phyloP scores from a whole-genome alignment of 2,797 vertebrate genomes.

The Chaunax sp. region DNA sequence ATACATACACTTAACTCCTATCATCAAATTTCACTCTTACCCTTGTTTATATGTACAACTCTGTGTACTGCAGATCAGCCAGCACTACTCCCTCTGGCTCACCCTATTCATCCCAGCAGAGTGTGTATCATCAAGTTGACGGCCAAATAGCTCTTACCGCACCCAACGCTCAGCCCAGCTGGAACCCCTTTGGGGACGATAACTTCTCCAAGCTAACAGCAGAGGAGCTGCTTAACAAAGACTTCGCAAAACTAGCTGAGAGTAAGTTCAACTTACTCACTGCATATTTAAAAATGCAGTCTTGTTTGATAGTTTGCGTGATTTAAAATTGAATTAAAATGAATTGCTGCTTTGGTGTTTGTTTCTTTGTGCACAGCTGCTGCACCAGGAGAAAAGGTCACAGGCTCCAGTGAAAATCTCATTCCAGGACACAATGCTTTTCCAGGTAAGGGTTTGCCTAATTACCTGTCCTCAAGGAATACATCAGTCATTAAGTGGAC shows the following conservation, averaged over 20 bases:
- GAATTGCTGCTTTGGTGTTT: neutral
- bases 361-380: conserved; percentile 73
- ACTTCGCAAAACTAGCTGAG: conserved; percentile 94
- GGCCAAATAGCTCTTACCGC: conserved; percentile 72
- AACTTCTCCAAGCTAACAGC: conserved; percentile 99
- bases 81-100: conserved; percentile 98
- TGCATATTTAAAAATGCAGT: neutral
- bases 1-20: conserved; percentile 15
- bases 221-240: conserved; percentile 98
- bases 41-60: conserved; percentile 27
- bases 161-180: conserved; percentile 83
- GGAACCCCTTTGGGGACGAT: conserved; percentile 98
- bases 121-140: conserved; percentile 89
- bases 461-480: neutral
- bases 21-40: conserved; percentile 23
- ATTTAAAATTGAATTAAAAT: conserved; percentile 3
- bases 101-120: conserved; percentile 96
- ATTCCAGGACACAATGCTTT: conserved; percentile 89
- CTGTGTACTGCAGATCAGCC: conserved; percentile 87
- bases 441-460: conserved; percentile 83
- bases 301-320: neutral
- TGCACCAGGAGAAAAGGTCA: conserved; percentile 86
- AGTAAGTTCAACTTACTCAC: conserved; percentile 73
- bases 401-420: conserved; percentile 87
- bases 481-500: neutral